Evolutionary conservation across 2,113 vertebrate species (phyloP), one percentile per base, ranked within the genome.

Genomic region (Tachysurus vachellii): DNA sequence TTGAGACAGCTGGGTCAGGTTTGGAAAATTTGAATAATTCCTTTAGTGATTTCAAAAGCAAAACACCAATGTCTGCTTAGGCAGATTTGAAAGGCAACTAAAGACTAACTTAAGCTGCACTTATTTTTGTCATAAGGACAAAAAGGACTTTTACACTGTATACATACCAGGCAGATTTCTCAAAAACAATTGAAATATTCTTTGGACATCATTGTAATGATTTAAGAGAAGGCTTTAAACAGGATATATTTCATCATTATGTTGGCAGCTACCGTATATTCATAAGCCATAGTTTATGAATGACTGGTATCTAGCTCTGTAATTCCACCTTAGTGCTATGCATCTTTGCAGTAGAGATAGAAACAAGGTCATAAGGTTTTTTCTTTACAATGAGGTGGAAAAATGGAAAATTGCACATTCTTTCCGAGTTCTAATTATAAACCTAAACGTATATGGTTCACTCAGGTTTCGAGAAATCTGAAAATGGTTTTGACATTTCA

Each of bases 211-310:
- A 44, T 57, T 16, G 17, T 59, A 73, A 28, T 82, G 66, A 82
- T 87, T 85, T 87, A 84, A n/a, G 16, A 56, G 59, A 80, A 66
- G 12, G 4, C 42, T 85, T 80, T 42, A 68, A 70, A 36, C 73
- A 68, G 76, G 44, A 85, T 50, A 14, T 14, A 76, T 50, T 54
- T 62, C 31, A 53, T 17, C 50, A 73, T 75, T 62, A 88, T 88
- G 5, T 81, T 86, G 85, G 26, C 66, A 81, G 73, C 14, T 54
- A 77, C 54, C n/a, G n/a, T n/a, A 36, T 36, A 36, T 36, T 36
- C 36, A 36, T 36, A 36, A 36, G 36, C 36, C 36, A 36, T 44
- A 62, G 42, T 86, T 88, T 86, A 88, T 86, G 31, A 7, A 5
- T 44, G 8, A 19, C 26, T 77, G 54, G 82, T 75, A 71, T 61